A percentile compares a stretch with the other conserved stretches of the same genome.
phyloP scores from a whole-genome alignment of 2,113 vertebrate genomes.

The Platycercus adscitus region DNA sequence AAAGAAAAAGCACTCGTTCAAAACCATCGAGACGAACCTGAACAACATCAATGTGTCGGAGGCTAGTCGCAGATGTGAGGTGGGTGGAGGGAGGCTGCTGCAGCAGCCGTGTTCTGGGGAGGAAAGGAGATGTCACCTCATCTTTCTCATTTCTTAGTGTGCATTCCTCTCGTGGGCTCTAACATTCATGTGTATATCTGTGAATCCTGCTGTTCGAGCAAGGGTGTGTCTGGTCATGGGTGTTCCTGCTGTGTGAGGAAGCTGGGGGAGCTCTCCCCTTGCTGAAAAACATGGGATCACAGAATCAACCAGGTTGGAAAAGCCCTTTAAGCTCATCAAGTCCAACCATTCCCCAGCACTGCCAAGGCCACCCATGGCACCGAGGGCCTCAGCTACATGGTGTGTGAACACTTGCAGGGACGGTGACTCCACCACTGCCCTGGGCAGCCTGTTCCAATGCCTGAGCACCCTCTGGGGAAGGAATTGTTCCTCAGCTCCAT shows the following conservation, averaged over 20 bases:
- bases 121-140: background rate
- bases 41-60: conserved; percentile 85
- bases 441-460: no score
- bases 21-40: conserved; percentile 90
- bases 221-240: background rate
- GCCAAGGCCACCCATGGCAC: no score
- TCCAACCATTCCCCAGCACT: background rate
- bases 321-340: background rate
- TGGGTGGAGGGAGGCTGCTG: conserved; percentile 39
- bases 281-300: background rate
- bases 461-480: no score
- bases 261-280: background rate
- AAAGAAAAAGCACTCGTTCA: conserved; percentile 79
- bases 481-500: no score
- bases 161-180: background rate
- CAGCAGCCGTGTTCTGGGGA: background rate
- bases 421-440: no score
- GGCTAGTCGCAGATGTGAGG: conserved; percentile 81
- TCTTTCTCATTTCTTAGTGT: background rate
- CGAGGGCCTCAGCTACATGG: no score
- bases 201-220: background rate
- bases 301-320: background rate
- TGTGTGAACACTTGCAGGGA: no score
- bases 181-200: background rate
- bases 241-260: background rate